Evolutionary conservation across 2,888 invertebrate species (phyloP).

Genomic region (Smittia sp.): DNA sequence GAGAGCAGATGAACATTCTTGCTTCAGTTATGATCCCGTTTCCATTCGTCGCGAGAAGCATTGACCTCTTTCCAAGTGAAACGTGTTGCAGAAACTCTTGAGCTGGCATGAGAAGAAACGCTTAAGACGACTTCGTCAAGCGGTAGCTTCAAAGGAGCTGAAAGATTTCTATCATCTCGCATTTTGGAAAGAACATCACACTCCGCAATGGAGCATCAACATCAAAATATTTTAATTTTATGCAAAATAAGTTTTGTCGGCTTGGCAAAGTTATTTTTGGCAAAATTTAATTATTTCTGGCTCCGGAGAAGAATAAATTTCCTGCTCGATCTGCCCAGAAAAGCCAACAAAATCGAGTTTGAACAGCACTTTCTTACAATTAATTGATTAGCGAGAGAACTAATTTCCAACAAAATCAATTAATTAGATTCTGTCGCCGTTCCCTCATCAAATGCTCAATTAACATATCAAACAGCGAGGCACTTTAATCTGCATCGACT

Average conservation of each 20-base stretch:
- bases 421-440: not conserved
- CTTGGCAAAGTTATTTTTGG: not conserved
- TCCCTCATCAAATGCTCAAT: constrained; percentile 1
- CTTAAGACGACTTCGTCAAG: not conserved
- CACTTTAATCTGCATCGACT: constrained; percentile 26
- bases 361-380: constrained; percentile 2
- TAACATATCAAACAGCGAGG: constrained; percentile 24
- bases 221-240: constrained; percentile 37
- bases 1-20: constrained; percentile 10
- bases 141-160: constrained; percentile 5
- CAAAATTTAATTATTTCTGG: constrained; percentile 14
- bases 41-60: not conserved
- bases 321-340: not conserved
- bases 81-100: constrained; percentile 1
- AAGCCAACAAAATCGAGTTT: not conserved
- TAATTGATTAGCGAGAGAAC: not conserved
- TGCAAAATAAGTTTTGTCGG: constrained; percentile 35
- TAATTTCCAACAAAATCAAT: not conserved
- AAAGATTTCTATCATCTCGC: constrained; percentile 26
- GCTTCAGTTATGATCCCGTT: not conserved
- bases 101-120: not conserved
- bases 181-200: not conserved
- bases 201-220: not conserved
- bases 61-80: not conserved
- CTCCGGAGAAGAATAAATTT: constrained; percentile 2